Base-by-base conservation (phyloP, 2,113 vertebrate species). In the Brachionichthys hirsutus region DNA sequence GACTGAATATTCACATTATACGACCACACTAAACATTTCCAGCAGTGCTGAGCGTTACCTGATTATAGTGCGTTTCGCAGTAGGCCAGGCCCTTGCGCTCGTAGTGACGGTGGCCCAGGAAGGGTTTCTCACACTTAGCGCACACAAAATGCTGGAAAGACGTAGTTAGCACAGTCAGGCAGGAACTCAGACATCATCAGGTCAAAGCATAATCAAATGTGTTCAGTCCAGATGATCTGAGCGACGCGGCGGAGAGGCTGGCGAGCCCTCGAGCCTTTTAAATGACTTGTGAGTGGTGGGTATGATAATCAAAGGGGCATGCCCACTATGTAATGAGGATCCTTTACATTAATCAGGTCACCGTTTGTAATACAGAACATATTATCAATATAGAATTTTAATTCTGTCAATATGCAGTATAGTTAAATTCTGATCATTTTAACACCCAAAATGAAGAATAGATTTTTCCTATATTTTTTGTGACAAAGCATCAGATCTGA, bases 91-190 rank as follows among this genome's bases (percentile, higher is more conserved):
- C 96, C 65, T 96, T 99, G 78, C 97, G 93, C 64, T 99, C 97
- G 1, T 97, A 98, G 82, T 99, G 97, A 69, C 94, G 96, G 84
- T 99, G 97, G 70, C 97, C 97, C 62, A 99, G 92, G 89, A 99
- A 99, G n/a, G 97, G 95, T 75, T 99, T 99, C 88, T 99, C 97
- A 93, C 97, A 99, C 88, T 98, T 99, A 58, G 94, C 95, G 88
- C 97, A 99, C 78, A 99, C 97, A 92, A 99, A 99, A 94, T 99
- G 97, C 97, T 99, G 88, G 48, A 85, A 92, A 91, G 77, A 91
- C 57, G 30, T 30, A 19, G 62, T 89, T 84, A 90, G 72, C 15
- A 55, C 64, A 62, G 24, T 48, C 22, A 52, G 48, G 20, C 38
- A 68, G 43, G 53, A 66, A 34, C 43, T 55, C 45, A 62, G 36